Evolutionary conservation across 35 echinoderm and acorn worm genomes (phyloP).

Genomic region (Apostichopus japonicus): DNA sequence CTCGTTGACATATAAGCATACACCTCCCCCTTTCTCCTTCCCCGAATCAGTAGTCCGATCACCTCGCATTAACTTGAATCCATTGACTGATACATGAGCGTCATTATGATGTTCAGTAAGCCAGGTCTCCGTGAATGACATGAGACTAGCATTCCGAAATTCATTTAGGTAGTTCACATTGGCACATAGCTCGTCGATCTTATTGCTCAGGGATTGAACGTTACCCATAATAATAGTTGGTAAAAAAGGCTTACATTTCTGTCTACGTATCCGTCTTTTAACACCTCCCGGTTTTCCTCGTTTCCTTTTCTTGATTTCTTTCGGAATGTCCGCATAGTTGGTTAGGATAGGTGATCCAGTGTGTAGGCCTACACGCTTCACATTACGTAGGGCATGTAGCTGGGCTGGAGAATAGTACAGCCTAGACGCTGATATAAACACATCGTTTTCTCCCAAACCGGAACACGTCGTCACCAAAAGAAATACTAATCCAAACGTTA

Average conservation of each 20-base stretch:
- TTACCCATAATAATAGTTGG: neutral
- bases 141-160: neutral
- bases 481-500: too few relatives aligned
- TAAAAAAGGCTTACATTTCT: neutral
- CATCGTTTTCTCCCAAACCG: too few relatives aligned
- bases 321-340: neutral
- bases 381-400: too few relatives aligned
- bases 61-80: too few relatives aligned
- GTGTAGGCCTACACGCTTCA: too few relatives aligned
- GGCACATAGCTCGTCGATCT: slow-evolving; percentile 47
- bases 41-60: too few relatives aligned
- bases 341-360: too few relatives aligned
- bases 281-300: neutral
- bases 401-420: too few relatives aligned
- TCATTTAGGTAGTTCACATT: neutral
- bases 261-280: neutral
- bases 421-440: too few relatives aligned
- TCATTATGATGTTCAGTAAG: neutral
- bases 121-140: slow-evolving; percentile 8
- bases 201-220: slow-evolving; percentile 54
- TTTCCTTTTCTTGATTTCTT: neutral
- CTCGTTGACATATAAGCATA: too few relatives aligned
- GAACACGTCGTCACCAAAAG: too few relatives aligned
- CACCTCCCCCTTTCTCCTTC: too few relatives aligned
- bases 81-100: neutral